A percentile compares a stretch with the other conserved stretches of the same genome.
Conservation (phyloP, 2,797 vertebrate genomes). For the Phrynocephalus guinanensis region DNA sequence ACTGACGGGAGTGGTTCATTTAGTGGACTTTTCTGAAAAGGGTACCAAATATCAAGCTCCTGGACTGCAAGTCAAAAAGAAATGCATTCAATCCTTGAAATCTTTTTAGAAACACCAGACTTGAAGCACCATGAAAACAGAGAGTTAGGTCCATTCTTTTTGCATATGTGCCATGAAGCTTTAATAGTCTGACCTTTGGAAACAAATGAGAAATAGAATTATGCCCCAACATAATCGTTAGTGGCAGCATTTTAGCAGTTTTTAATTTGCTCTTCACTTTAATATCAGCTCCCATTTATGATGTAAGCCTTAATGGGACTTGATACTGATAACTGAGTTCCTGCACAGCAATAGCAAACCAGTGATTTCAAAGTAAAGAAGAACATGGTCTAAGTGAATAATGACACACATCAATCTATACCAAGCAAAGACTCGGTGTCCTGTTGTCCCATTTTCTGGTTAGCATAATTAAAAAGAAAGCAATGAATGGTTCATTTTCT, state of each 20-base stretch:
- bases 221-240: slow-evolving; percentile 79
- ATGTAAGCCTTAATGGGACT: slow-evolving; percentile 69
- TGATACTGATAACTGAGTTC: slow-evolving; percentile 59
- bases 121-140: slow-evolving; percentile 83
- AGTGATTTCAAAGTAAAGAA: slow-evolving; percentile 39
- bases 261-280: slow-evolving; percentile 74
- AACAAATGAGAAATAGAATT: slow-evolving; percentile 78
- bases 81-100: slow-evolving; percentile 52
- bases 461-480: no score
- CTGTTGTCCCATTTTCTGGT: no score
- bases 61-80: slow-evolving; percentile 57
- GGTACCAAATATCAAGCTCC: slow-evolving; percentile 37
- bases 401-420: slow-evolving; percentile 50
- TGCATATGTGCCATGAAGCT: slow-evolving; percentile 84
- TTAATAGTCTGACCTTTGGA: slow-evolving; percentile 87
- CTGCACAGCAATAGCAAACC: slow-evolving; percentile 45
- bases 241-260: slow-evolving; percentile 79
- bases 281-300: slow-evolving; percentile 67
- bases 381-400: slow-evolving; percentile 55
- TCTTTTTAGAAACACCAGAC: slow-evolving; percentile 61
- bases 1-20: slow-evolving; percentile 34
- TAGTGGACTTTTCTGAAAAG: slow-evolving; percentile 36
- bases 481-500: no score
- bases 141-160: slow-evolving; percentile 85
- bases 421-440: slow-evolving; percentile 27